phyloP scores from a whole-genome alignment of 2,113 vertebrate genomes.

The Daphoenositta chrysoptera region DNA sequence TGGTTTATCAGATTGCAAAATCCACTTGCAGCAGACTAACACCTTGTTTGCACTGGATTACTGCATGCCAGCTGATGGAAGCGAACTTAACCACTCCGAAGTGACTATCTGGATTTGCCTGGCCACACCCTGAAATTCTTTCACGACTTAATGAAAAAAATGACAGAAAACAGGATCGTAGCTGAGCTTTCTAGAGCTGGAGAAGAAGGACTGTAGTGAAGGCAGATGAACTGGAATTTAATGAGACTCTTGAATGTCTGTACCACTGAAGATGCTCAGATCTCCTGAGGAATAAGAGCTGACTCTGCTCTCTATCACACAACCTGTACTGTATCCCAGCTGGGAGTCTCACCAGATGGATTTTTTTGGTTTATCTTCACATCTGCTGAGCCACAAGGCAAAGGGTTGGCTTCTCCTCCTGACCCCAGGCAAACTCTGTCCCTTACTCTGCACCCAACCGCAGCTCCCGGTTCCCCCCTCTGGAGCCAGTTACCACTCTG shows the following conservation, averaged over 20 bases:
- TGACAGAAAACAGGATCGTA: background rate
- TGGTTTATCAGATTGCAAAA: background rate
- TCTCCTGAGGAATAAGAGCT: background rate
- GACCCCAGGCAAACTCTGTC: background rate
- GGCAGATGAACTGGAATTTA: background rate
- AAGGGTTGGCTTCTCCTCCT: background rate
- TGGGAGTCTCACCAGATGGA: background rate
- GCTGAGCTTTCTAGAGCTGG: background rate
- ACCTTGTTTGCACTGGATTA: background rate
- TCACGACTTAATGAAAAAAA: background rate
- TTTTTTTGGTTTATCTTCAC: background rate
- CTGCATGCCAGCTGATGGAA: background rate
- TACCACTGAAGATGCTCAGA: background rate
- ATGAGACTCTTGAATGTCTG: background rate
- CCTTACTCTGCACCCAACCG: fast-evolving
- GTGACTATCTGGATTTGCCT: background rate
- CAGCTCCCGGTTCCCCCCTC: background rate
- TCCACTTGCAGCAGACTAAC: background rate
- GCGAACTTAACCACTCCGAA: background rate
- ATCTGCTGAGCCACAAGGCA: background rate
- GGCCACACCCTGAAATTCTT: background rate
- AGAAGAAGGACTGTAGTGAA: background rate
- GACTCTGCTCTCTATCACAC: background rate
- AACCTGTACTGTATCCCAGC: background rate
- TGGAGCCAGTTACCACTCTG: background rate